Percentiles rank a stretch among this genome's conserved stretches.
Conservation (phyloP, 2,797 vertebrate genomes). For the Diceros bicornis region DNA sequence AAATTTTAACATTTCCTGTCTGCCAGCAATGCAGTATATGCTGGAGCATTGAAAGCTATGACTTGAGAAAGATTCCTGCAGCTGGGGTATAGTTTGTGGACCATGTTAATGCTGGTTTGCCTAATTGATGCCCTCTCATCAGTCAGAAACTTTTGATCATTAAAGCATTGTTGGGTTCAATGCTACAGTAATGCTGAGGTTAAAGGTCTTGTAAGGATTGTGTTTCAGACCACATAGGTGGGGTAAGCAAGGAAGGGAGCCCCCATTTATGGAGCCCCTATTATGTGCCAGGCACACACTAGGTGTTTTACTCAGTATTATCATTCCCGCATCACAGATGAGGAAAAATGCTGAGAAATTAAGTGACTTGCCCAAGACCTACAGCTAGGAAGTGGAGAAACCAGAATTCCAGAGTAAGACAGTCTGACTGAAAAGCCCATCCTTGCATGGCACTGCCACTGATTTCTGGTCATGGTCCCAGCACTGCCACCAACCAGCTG, state of each 20-base stretch:
- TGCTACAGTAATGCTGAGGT: not conserved
- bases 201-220: not conserved
- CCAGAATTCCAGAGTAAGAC: not conserved
- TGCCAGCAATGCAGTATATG: not conserved
- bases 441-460: not conserved
- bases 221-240: not conserved
- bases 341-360: not conserved
- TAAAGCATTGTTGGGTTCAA: not conserved
- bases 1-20: slow-evolving; percentile 12
- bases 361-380: not conserved
- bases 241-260: not conserved
- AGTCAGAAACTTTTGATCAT: not conserved
- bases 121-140: not conserved
- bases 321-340: not conserved
- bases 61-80: not conserved
- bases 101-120: not conserved
- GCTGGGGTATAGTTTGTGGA: not conserved
- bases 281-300: not conserved
- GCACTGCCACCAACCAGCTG: not conserved
- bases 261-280: not conserved
- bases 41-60: not conserved
- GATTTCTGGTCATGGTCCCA: not conserved
- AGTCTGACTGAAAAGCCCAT: not conserved
- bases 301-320: not conserved
- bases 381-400: not conserved